phyloP scores from a whole-genome alignment of 2,113 vertebrate genomes.

The Corythornis cristatus region DNA sequence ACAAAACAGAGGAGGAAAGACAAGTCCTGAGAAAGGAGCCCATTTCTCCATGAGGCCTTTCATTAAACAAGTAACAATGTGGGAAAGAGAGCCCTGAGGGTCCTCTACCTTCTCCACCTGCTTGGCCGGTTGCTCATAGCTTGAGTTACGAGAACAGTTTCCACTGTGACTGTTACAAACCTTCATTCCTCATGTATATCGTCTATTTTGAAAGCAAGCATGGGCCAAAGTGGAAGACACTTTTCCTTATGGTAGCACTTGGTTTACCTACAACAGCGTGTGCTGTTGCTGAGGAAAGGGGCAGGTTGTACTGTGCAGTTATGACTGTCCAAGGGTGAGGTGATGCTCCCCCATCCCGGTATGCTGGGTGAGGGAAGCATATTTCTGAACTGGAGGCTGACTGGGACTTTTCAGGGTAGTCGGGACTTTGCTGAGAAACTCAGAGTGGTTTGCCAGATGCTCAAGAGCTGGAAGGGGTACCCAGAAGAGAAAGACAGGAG shows the following conservation, averaged over 20 bases:
- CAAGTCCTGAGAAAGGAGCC: not conserved
- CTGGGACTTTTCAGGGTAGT: not conserved
- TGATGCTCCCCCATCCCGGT: not conserved
- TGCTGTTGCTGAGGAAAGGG: not conserved
- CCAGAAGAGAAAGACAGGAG: not conserved
- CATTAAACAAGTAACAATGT: not conserved
- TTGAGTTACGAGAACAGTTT: not conserved
- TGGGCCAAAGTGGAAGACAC: not conserved
- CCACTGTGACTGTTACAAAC: not conserved
- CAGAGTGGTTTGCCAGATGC: not conserved
- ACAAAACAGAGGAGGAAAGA: not conserved
- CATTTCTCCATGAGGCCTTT: not conserved
- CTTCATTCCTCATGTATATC: not conserved
- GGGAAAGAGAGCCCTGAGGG: not conserved
- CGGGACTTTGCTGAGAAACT: not conserved
- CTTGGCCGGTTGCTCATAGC: not conserved
- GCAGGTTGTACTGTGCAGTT: not conserved
- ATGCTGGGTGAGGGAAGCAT: not conserved
- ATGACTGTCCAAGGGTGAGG: not conserved
- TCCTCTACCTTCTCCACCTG: not conserved
- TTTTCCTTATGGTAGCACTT: not conserved
- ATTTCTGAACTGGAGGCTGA: not conserved
- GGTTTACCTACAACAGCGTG: not conserved
- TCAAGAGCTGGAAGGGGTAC: not conserved
- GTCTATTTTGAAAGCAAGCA: not conserved